Evolutionary conservation across 1,140 invertebrate species (phyloP).

Genomic region (Neoseiulus cucumeris): DNA sequence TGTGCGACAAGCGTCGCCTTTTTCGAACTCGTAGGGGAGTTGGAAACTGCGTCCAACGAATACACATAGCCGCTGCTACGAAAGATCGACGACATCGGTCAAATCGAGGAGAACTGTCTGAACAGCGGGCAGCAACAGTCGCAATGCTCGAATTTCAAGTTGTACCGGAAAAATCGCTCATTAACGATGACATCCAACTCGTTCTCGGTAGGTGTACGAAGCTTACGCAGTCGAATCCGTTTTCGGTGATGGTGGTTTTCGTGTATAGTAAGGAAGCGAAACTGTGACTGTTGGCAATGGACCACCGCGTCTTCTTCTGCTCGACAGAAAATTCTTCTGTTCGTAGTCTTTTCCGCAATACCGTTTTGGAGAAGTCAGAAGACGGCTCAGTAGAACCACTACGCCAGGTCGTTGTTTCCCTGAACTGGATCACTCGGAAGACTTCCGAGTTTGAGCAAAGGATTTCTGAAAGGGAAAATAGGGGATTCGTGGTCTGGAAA

Average conservation of each 20-base stretch:
- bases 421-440: too few species aligned
- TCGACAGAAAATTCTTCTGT: neutral
- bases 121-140: neutral
- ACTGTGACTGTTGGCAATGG: neutral
- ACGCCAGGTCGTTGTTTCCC: too few species aligned
- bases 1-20: too few species aligned
- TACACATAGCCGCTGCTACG: neutral
- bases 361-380: too few species aligned
- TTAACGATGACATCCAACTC: constrained; percentile 92
- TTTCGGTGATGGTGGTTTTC: too few species aligned
- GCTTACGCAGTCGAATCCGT: too few species aligned
- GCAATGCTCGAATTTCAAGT: constrained; percentile 84
- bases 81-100: neutral
- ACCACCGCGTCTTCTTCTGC: neutral
- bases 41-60: neutral
- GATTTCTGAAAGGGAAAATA: too few species aligned
- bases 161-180: constrained; percentile 76
- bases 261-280: neutral
- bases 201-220: constrained; percentile 55
- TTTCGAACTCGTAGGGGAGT: too few species aligned
- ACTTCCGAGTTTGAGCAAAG: too few species aligned
- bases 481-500: too few species aligned
- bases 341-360: too few species aligned
- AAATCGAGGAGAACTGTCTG: neutral
- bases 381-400: too few species aligned